Base-by-base conservation (phyloP, 2,888 invertebrate genomes). In the Orthosia incerta region DNA sequence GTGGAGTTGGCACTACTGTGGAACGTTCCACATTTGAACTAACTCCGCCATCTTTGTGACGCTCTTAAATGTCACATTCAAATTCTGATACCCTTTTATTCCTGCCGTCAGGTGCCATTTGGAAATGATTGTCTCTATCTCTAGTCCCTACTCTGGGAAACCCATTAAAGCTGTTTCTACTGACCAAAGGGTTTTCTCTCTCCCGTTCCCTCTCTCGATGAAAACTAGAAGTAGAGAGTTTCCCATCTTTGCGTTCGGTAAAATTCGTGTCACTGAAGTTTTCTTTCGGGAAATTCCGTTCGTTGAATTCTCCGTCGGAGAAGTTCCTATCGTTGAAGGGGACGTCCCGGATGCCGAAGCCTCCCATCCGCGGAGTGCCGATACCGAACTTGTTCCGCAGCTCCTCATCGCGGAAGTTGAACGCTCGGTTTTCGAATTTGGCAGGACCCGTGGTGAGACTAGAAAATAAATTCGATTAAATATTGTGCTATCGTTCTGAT, bases 11-110 rank as follows among this genome's bases (percentile, higher is more conserved):
- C 16, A 55, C 51, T 56, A 39, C 23, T 45, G 65, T 23, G 48
- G 48, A 61, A 12, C 1, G 16, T 71, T 55, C 56, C 55, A 74
- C 39, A 7, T 61, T 56, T 61, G 48, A 79, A 72, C 48, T 2
- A 65, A 61, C 50, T 56, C 68, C 20, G 56, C 73, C 65, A 53
- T 68, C 26, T 70, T 72, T 12, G 9, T 57, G 31, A 20, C 18
- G 23, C 57, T 16, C 31, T 87, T 85, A 93, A 83, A 97, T 97
- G 92, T 97, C 97, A 90, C 97, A 97, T 90, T 97, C 97, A 87
- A 97, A 97, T 90, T 97, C 97, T 7, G 97, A 95, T 74, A 97
- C 97, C 87, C 97, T 95, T 78, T 96, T 96, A 87, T 94, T 96
- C 50, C 95, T 91, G n/a, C 96, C 96, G 62, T 96, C 96, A 18